A percentile compares a stretch with the other conserved stretches of the same genome.
Conservation (phyloP, 1,140 invertebrate genomes). For the Halictus rubicundus region DNA sequence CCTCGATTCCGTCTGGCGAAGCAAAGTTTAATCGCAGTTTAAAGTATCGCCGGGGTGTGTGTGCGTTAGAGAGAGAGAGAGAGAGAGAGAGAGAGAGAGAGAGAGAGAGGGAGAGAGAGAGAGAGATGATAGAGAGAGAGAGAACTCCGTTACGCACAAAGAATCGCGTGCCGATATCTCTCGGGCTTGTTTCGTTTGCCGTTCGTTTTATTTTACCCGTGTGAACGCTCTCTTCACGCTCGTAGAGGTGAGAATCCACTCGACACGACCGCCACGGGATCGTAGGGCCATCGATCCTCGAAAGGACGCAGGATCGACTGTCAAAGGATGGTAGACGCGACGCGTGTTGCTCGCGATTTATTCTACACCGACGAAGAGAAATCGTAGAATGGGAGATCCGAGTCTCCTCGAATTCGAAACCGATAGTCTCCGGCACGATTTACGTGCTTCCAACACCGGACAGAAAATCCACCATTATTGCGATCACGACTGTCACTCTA, state of each 20-base stretch:
- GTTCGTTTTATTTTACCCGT: too few relatives aligned
- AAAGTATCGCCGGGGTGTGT: background rate
- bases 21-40: conserved; percentile 38
- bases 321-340: background rate
- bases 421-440: background rate
- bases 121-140: background rate
- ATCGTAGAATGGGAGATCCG: background rate
- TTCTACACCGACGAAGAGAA: too few relatives aligned
- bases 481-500: background rate
- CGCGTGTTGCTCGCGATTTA: background rate
- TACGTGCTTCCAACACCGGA: too few relatives aligned
- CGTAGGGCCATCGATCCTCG: background rate
- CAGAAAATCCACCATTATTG: too few relatives aligned
- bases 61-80: too few relatives aligned
- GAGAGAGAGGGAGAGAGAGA: too few relatives aligned
- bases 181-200: background rate
- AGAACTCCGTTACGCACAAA: background rate
- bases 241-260: background rate
- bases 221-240: background rate
- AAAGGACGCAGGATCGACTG: background rate
- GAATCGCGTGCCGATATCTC: background rate
- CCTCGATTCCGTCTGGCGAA: conserved; percentile 6
- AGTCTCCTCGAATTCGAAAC: conserved; percentile 11
- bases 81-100: too few relatives aligned
- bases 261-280: background rate